Base-by-base conservation (phyloP, 2,797 vertebrate genomes). In the Falco naumanni region DNA sequence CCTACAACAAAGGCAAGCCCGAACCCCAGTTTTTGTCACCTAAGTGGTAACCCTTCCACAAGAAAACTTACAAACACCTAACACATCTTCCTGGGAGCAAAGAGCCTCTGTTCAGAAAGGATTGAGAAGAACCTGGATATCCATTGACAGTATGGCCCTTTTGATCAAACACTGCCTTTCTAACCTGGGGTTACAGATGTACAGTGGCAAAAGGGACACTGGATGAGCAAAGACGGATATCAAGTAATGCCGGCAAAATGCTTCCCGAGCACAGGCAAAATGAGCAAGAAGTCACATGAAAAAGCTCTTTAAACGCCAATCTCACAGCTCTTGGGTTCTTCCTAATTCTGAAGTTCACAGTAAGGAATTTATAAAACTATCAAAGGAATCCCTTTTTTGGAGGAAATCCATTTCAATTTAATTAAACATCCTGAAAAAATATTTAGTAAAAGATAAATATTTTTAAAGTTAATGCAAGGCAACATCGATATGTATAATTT, bases 401-500 rank as follows among this genome's bases (percentile, higher is more conserved):
- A 90, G 43, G 19, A 87, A 91, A 91, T 92, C 69, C 75, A 94
- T 74, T 91, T 96, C 48, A 87, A 87, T 91, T 93, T 97, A 95
- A 96, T 93, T 87, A 93, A 96, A 89, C 77, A 92, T 80, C 82
- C 83, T 81, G 63, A 96, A 96, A 95, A 95, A 96, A 80, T 89
- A 95, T 81, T 95, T 95, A 76, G 74, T 68, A 86, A 72, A 94
- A 96, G 94, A 87, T 47, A 94, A 96, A 87, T 94, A 93, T 95
- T 96, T 94, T 94, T 94, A 71, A 95, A 96, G 89, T 90, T 90
- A 93, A 94, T 70, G 74, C 54, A 90, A 94, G 59, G 61, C 88
- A 96, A 96, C 83, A 84, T 33, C 92, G 92, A 94, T 91, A 92
- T 74, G 82, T 89, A 89, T 94, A 88, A 90, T 93, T 97, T 92